Base-by-base conservation (phyloP, 2,797 vertebrate species). In the Danio tinwini region DNA sequence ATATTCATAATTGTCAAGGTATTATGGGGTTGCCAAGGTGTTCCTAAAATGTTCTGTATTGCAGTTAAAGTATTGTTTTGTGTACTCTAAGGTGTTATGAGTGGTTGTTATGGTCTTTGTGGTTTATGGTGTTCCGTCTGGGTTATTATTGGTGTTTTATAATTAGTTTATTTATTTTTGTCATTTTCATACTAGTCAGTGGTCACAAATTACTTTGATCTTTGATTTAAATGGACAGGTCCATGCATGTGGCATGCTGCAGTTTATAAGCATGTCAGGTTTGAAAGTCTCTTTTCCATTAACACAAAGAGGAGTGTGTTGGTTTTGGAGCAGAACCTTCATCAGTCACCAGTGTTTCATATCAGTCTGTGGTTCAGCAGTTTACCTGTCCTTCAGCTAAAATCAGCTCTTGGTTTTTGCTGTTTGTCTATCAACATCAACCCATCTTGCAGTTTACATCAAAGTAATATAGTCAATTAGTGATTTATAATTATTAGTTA, bases 311-410 rank as follows among this genome's bases (percentile, higher is more conserved):
- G 52, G 44, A 44, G 58, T 81, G 47, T 85, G 70, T 82, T 76
- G 29, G 3, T 45, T 65, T 45, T 39, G 65, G 53, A 71, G 21
- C 42, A 21, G 64, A 58, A n/a, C 61, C 74, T 84, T 76, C 49
- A 37, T 81, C 84, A 45, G 40, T 85, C 84, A 62, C 17, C 81
- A 68, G 53, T 6, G 16, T 64, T 71, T 83, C 59, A 81, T 83
- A 16, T 78, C 17, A 16, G 52, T 59, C 42, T 3, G 58, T 63
- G 29, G 64, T 55, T 4, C 62, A 68, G 42, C 55, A 55, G 52
- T 73, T 21, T 49, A n/a, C 82, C 82, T 59, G 21, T 53, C 61
- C 10, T 13, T 47, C n/a, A 49, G 8, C 40, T 73, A 0, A 56
- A 44, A 83, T 63, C 47, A 50, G 16, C 29, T 49, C 2, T 68